Base-by-base conservation (phyloP, 2,113 vertebrate genomes). In the Peromyscus californicus region DNA sequence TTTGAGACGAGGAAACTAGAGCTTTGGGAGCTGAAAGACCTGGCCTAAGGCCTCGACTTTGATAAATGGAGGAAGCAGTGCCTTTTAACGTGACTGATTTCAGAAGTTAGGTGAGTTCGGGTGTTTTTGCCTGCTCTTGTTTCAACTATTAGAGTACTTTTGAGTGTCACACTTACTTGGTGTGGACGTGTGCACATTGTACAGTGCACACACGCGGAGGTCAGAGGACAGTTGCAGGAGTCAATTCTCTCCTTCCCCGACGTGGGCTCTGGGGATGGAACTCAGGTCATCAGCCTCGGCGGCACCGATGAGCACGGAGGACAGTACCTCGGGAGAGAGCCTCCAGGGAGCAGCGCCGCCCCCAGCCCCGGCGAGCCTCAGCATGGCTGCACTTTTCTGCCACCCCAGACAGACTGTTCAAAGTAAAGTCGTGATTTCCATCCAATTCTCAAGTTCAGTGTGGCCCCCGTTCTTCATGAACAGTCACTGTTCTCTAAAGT, bases 1-100 rank as follows among this genome's bases (percentile, higher is more conserved):
- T 87, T 95, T 33, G 12, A 90, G 19, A 10, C 31, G 31, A 95
- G 42, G 48, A 92, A 63, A 72, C 74, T 42, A 33, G 93, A 92
- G 39, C 39, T 72, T 19, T 75, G 61, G 78, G 51, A 97, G 42
- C 63, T 83, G 15, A 94, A 45, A 72, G 88, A 24, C 82, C 45
- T 86, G 69, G 15, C 69, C 19, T 69, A 26, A 61, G 63, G 59
- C 87, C 39, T 72, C 79, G 5, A n/a, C 5, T 12, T 11, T 39
- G 89, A 33, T 59, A 85, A 48, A 19, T 59, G 51, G 67, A 61
- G 61, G 36, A 75, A 33, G 7, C 15, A n/a, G 39, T 88, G 45
- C 87, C 42, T 90, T 92, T 91, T 61, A 48, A 67, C 31, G 11
- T 45, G 45, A 61, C 57, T 74, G 19, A 48, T 19, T 94, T 93